A percentile compares a stretch with the other conserved stretches of the same genome.
Evolutionary conservation across 2,888 invertebrate genomes (phyloP).

Genomic region (Drosophila vallismaia): DNA sequence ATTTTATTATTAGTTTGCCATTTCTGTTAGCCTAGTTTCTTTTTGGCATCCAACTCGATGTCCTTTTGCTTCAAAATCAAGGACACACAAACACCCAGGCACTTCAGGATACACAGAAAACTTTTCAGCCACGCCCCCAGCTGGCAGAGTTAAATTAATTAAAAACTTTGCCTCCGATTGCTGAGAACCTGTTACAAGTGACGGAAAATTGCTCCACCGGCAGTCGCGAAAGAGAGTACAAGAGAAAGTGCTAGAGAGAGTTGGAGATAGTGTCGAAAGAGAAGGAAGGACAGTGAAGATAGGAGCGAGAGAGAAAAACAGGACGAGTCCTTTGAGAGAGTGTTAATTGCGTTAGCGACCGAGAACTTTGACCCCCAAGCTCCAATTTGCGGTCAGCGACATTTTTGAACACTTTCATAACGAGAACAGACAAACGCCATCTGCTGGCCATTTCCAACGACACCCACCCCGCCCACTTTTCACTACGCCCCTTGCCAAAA

Average conservation of each 20-base stretch:
- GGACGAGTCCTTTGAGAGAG: slow-evolving; percentile 19
- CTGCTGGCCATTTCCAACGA: slow-evolving; percentile 6
- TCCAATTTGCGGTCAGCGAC: slow-evolving; percentile 59
- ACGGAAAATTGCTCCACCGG: slow-evolving; percentile 59
- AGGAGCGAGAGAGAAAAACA: slow-evolving; percentile 2
- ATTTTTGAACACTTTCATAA: slow-evolving; percentile 65
- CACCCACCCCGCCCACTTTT: neutral
- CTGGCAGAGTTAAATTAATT: slow-evolving; percentile 67
- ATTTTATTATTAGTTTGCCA: neutral
- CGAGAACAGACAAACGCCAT: slow-evolving; percentile 56
- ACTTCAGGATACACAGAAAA: slow-evolving; percentile 42
- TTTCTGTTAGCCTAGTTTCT: slow-evolving; percentile 59
- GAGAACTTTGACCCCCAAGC: slow-evolving; percentile 61
- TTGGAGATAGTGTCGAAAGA: slow-evolving; percentile 15
- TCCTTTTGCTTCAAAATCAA: slow-evolving; percentile 61
- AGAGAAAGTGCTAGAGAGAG: slow-evolving; percentile 45
- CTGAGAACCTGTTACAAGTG: slow-evolving; percentile 76
- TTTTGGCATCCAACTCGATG: slow-evolving; percentile 62
- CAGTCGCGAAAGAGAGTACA: slow-evolving; percentile 40
- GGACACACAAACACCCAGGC: slow-evolving; percentile 43
- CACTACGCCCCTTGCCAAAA: slow-evolving; percentile 3
- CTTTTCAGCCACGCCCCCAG: slow-evolving; percentile 46
- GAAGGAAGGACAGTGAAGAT: neutral
- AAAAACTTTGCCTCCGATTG: slow-evolving; percentile 57
- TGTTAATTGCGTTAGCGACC: slow-evolving; percentile 70